A percentile compares a stretch with the other conserved stretches of the same genome.
Evolutionary conservation across 2,797 vertebrate species (phyloP).

Genomic region (Micrastur ruficollis): DNA sequence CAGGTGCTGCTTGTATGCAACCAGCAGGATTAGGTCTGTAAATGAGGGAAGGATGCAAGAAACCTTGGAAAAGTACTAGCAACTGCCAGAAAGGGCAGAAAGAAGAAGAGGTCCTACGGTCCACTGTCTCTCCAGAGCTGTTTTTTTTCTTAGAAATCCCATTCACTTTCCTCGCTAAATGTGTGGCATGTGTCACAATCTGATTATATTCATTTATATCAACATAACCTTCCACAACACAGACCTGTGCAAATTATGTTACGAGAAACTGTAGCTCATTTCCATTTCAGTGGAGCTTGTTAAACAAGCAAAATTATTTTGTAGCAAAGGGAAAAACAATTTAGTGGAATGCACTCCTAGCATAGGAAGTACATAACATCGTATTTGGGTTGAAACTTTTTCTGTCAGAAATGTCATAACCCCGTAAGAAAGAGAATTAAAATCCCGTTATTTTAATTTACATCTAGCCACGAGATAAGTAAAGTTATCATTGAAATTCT

Average conservation of each 20-base stretch:
- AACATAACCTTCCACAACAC: constrained; percentile 28
- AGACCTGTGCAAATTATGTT: constrained; percentile 29
- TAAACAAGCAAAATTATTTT: constrained; percentile 66
- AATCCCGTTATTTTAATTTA: constrained; percentile 83
- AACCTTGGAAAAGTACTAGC: not conserved
- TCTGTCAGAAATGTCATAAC: constrained; percentile 75
- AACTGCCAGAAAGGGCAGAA: not conserved
- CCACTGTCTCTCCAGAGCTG: not conserved
- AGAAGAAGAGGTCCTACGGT: not conserved
- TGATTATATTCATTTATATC: constrained; percentile 38
- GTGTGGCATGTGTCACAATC: not conserved
- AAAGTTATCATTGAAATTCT: constrained; percentile 85
- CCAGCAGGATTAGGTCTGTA: not conserved
- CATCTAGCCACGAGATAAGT: constrained; percentile 83
- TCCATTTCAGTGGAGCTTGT: constrained; percentile 62
- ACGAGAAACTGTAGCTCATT: constrained; percentile 54
- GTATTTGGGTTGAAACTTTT: constrained; percentile 77
- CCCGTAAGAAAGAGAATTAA: constrained; percentile 76
- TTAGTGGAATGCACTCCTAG: constrained; percentile 46
- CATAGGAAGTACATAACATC: constrained; percentile 65
- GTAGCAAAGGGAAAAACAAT: constrained; percentile 70
- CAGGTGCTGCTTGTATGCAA: not conserved
- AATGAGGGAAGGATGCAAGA: not conserved
- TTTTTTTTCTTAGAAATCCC: not conserved
- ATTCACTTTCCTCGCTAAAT: constrained; percentile 1